Conservation (phyloP, 2,797 vertebrate genomes). For the Morelia viridis region DNA sequence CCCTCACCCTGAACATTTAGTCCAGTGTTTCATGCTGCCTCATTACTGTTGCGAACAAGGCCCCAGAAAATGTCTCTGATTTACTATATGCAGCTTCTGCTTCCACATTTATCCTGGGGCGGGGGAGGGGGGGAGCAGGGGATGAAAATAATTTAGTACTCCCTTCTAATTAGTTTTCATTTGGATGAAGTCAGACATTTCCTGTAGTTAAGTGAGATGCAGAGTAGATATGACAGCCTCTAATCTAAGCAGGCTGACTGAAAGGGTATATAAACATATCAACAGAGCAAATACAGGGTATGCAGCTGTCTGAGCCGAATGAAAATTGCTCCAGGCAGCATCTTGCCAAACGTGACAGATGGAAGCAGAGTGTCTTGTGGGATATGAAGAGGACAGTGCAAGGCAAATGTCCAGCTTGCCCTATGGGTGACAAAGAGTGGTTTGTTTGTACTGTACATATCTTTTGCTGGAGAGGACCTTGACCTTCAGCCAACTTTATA, state of each 20-base stretch:
- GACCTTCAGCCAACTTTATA: background rate
- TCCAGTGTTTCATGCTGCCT: background rate
- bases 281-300: slow-evolving; percentile 34
- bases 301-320: slow-evolving; percentile 60
- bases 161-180: slow-evolving; percentile 28
- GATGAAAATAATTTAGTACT: slow-evolving; percentile 36
- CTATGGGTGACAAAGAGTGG: rapidly evolving
- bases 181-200: slow-evolving; percentile 37
- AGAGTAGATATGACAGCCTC: slow-evolving; percentile 42
- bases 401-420: background rate
- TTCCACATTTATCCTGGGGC: background rate
- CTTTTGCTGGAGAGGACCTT: background rate
- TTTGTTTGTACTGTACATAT: background rate
- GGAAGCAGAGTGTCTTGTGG: slow-evolving; percentile 41
- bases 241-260: slow-evolving; percentile 43
- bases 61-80: background rate
- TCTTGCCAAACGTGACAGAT: slow-evolving; percentile 47
- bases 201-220: slow-evolving; percentile 47
- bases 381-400: slow-evolving; percentile 13
- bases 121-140: background rate
- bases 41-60: background rate
- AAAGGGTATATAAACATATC: slow-evolving; percentile 41
- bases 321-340: slow-evolving; percentile 28
- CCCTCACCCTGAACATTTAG: background rate
- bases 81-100: background rate